Base-by-base conservation (phyloP, 2,888 invertebrate species). In the Clepsis dumicolana region DNA sequence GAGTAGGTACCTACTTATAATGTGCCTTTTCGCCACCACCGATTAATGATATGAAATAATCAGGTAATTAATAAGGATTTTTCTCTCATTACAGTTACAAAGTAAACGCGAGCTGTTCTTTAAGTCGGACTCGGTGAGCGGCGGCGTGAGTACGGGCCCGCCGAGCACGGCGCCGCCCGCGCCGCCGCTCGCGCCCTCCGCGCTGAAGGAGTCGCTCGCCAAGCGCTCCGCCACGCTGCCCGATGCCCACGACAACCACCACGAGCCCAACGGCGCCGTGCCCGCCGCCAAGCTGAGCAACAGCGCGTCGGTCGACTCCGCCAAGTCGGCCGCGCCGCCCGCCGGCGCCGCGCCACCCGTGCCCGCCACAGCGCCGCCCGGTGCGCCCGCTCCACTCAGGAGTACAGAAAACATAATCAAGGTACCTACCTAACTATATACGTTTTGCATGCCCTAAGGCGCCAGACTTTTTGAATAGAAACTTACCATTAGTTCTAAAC, bases 101-200 rank as follows among this genome's bases (percentile, higher is more conserved):
- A 96, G 95, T 87, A 97, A 97, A 94, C 95, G 97, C 80, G 97
- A 97, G 94, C 95, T 97, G 93, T 97, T 97, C 94, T 97, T 97
- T 94, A 97, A 97, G 89, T 95, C 95, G 72, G 95, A 95, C 77
- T 93, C 94, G 52, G 91, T 95, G 84, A 94, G 95, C 79, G 87
- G 89, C 71, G 95, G 95, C 80, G 94, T 82, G 77, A 86, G 87
- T 76, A 81, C 89, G 72, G 89, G 89, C 65, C 84, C 91, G 73
- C 89, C 91, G 66, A 78, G 77, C 71, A 79, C 82, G 80, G 93
- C 89, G 77, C 93, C 87, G 81, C 94, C 89, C 73, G 94, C 88
- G 82, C 94, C 91, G 71, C 84, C 88, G 65, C 77, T 82, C 59
- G 89, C 91, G 80, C 91, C 94, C 72, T 89, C 94, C 68, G 87